Evolutionary conservation across 2,888 invertebrate genomes (phyloP).

Genomic region (Apamea monoglypha): DNA sequence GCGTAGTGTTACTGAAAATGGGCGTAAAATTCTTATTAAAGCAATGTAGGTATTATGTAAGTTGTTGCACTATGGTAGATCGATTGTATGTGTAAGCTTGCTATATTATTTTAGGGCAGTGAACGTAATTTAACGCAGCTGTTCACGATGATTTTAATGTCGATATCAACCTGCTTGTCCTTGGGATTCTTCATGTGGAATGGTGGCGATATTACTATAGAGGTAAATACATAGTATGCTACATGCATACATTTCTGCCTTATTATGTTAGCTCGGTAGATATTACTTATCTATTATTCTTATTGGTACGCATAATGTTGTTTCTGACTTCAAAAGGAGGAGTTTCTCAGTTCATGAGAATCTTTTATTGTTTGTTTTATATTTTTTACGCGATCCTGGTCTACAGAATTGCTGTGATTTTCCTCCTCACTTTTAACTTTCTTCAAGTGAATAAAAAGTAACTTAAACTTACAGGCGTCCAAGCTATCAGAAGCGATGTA

Average conservation of each 20-base stretch:
- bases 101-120: conserved; percentile 21
- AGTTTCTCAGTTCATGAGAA: too few relatives aligned
- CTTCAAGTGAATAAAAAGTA: background rate
- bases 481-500: conserved; percentile 48
- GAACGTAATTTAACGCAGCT: conserved; percentile 1
- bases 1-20: background rate
- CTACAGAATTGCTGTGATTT: background rate
- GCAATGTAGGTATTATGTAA: too few relatives aligned
- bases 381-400: background rate
- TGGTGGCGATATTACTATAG: conserved; percentile 44
- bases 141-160: background rate
- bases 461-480: conserved; percentile 29
- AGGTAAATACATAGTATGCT: conserved; percentile 20
- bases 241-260: background rate
- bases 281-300: too few relatives aligned
- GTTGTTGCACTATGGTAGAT: too few relatives aligned
- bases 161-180: background rate
- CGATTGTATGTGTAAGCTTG: background rate
- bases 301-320: too few relatives aligned
- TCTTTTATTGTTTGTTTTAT: too few relatives aligned
- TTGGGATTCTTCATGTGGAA: conserved; percentile 48
- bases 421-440: background rate
- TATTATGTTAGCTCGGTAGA: background rate
- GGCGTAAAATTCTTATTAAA: background rate
- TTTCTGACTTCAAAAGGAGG: too few relatives aligned